Percentiles rank a stretch among this genome's conserved stretches.
phyloP scores from a whole-genome alignment of 2,113 vertebrate genomes.

The Percopsis transmontana region DNA sequence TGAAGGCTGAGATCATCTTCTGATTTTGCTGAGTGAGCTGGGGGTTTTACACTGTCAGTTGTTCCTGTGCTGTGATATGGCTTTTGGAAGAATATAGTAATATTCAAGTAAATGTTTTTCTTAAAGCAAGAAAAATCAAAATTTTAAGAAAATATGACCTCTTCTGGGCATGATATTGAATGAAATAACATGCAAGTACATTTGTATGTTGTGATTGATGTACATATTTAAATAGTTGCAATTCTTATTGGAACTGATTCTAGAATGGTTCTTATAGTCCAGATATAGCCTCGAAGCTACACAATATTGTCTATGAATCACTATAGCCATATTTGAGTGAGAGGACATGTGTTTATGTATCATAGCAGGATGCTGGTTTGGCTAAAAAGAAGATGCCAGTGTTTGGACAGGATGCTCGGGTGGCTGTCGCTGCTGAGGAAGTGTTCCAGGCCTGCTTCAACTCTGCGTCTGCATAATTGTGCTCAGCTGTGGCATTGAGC shows the following conservation, averaged over 20 bases:
- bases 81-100: slow-evolving; percentile 14
- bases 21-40: slow-evolving; percentile 59
- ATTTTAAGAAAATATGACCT: too few species aligned
- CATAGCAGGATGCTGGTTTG: slow-evolving; percentile 42
- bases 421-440: slow-evolving; percentile 62
- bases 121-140: background rate
- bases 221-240: background rate
- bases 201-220: background rate
- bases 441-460: slow-evolving; percentile 40
- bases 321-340: slow-evolving; percentile 28
- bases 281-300: background rate
- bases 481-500: background rate
- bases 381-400: slow-evolving; percentile 43
- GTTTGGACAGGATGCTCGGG: slow-evolving; percentile 56
- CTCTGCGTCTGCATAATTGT: slow-evolving; percentile 13
- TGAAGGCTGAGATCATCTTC: slow-evolving; percentile 35
- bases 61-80: slow-evolving; percentile 12
- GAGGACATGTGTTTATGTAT: slow-evolving; percentile 46
- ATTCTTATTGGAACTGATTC: background rate
- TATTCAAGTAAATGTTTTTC: background rate
- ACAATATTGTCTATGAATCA: slow-evolving; percentile 28
- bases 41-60: slow-evolving; percentile 24
- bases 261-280: background rate
- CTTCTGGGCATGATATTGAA: too few species aligned
- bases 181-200: too few species aligned